Evolutionary conservation across 1,140 invertebrate genomes (phyloP).

Genomic region (Drosophila setifemur): DNA sequence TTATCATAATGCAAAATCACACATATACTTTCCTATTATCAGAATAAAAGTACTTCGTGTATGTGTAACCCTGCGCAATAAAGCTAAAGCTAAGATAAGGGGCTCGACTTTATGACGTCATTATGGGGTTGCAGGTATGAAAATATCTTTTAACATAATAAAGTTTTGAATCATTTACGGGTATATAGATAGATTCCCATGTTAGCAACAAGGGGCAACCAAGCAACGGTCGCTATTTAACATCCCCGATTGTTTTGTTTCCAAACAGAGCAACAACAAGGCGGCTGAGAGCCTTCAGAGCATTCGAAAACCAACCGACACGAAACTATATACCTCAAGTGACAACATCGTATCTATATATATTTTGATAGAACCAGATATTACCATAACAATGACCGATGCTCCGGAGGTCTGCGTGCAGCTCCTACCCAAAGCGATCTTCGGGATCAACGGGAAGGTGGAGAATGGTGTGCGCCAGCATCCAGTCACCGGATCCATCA

Average conservation of each 20-base stretch:
- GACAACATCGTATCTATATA: conserved; percentile 15
- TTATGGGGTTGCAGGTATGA: no score
- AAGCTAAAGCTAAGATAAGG: no score
- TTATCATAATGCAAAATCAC: no score
- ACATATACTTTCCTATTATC: no score
- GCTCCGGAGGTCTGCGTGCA: conserved; percentile 58
- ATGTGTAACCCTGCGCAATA: no score
- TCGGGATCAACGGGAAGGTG: conserved; percentile 89
- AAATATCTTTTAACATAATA: no score
- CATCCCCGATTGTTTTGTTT: conserved; percentile 24
- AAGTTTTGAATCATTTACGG: no score
- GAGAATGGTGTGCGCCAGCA: conserved; percentile 89
- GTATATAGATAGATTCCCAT: neutral
- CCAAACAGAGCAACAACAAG: conserved; percentile 53
- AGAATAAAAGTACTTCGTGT: no score
- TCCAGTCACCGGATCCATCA: conserved; percentile 88
- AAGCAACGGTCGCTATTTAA: conserved; percentile 54
- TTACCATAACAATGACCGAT: conserved; percentile 14
- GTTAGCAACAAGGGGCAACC: conserved; percentile 34
- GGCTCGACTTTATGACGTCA: no score
- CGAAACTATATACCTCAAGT: neutral
- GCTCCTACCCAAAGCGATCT: conserved; percentile 86
- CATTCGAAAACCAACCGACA: neutral
- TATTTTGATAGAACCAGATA: conserved; percentile 37
- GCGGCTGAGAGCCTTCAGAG: conserved; percentile 24